Evolutionary conservation across 2,888 invertebrate genomes (phyloP).

Genomic region (Acronicta aceris): DNA sequence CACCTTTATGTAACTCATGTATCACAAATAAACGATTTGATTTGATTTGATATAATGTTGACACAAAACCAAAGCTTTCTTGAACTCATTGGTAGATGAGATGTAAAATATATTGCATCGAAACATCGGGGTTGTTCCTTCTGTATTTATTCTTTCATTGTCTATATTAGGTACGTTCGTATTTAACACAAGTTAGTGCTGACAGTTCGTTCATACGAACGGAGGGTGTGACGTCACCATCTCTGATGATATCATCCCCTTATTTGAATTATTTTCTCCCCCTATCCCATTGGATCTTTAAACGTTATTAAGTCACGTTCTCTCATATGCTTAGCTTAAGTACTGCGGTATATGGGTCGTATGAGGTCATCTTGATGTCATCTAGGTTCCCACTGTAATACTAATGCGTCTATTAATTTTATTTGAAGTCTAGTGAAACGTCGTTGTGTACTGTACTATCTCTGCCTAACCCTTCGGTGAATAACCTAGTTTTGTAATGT

Average conservation of each 20-base stretch:
- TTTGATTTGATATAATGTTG: too few relatives aligned
- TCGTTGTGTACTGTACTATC: too few relatives aligned
- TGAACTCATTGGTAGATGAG: not conserved
- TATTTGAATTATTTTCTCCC: constrained; percentile 47
- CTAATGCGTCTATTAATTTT: constrained; percentile 7
- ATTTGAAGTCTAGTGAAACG: not conserved
- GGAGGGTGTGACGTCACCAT: constrained; percentile 40
- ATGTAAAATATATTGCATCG: not conserved
- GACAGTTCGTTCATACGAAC: constrained; percentile 17
- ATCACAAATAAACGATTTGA: too few relatives aligned
- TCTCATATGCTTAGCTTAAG: constrained; percentile 32
- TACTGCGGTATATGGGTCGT: constrained; percentile 23
- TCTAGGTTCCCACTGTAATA: constrained; percentile 11
- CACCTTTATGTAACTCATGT: too few relatives aligned
- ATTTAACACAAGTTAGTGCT: constrained; percentile 40
- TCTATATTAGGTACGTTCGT: constrained; percentile 36
- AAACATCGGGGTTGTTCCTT: constrained; percentile 13
- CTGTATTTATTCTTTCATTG: constrained; percentile 15
- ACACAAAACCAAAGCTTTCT: not conserved
- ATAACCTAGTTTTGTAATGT: too few relatives aligned
- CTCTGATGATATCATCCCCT: constrained; percentile 49
- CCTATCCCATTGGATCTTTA: constrained; percentile 46
- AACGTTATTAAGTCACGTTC: constrained; percentile 48
- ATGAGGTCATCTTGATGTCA: constrained; percentile 32
- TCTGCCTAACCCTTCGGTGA: too few relatives aligned